Conservation (phyloP, 2,888 invertebrate species). For the Camptogramma bilineatum region DNA sequence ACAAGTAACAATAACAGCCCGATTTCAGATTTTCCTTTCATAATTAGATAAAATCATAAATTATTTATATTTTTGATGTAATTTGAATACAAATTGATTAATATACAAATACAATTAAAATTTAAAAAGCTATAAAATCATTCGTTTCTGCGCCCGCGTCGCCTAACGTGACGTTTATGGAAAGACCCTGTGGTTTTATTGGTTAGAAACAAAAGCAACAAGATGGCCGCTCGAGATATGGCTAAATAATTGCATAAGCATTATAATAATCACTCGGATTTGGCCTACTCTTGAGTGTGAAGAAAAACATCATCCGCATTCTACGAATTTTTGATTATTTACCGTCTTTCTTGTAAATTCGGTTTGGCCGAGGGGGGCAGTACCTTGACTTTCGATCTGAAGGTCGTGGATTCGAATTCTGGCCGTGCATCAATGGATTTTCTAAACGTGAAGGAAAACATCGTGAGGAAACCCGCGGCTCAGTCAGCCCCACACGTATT, state of each 20-base stretch:
- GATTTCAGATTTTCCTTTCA: slow-evolving; percentile 41
- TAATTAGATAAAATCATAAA: slow-evolving; percentile 45
- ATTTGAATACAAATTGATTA: slow-evolving; percentile 48
- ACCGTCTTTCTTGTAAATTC: too few species aligned
- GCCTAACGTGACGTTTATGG: slow-evolving; percentile 37
- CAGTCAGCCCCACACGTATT: too few species aligned
- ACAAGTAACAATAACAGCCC: slow-evolving; percentile 37
- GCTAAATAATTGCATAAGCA: slow-evolving; percentile 30
- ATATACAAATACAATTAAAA: slow-evolving; percentile 43
- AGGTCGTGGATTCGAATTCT: too few species aligned
- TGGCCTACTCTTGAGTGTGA: background rate
- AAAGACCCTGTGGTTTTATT: slow-evolving; percentile 38
- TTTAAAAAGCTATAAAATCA: slow-evolving; percentile 38
- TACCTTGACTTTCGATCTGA: too few species aligned
- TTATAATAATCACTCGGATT: slow-evolving; percentile 1
- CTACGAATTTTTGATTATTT: too few species aligned
- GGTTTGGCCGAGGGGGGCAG: too few species aligned
- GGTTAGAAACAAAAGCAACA: slow-evolving; percentile 39
- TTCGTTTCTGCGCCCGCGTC: slow-evolving; percentile 37
- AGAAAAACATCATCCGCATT: too few species aligned
- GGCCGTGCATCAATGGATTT: too few species aligned
- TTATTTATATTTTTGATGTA: slow-evolving; percentile 32
- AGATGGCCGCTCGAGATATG: slow-evolving; percentile 36
- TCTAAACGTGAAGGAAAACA: too few species aligned
- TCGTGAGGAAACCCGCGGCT: too few species aligned